Evolutionary conservation across 2,113 vertebrate species (phyloP), one percentile per base, ranked within the genome.

Genomic region (Petrocephalus microphthalmus): DNA sequence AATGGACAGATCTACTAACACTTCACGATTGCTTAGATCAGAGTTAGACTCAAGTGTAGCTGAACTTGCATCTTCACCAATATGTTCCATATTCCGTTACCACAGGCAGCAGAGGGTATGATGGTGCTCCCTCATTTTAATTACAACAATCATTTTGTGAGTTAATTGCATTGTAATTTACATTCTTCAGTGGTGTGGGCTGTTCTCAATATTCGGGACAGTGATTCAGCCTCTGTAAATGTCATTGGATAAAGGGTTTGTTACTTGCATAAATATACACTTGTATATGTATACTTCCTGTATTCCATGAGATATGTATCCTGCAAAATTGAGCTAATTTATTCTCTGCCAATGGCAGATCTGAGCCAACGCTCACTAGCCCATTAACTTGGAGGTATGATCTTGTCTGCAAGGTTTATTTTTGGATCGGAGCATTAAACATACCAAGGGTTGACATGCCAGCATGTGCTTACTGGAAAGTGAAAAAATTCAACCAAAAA

Each of bases 361-460:
- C 93, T 93, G 92, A 90, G 91, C 83, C 87, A 88, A 42, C 29
- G n/a, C 74, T 57, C 87, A 82, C 20, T 83, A 52, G 49, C 8
- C 42, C 53, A n/a, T 22, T 15, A 81, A 33, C 20, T 52, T 88
- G 51, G 22, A 81, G 87, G 22, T 56, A 20, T 88, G 45, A 10
- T 53, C 15, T 53, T 88, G 53, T 88, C 49, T 60, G 52, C 29
- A 33, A 56, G 25, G 7, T 54, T 85, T 37, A 85, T 33, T 25
- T 52, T 56, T 85, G 13, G 51, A 2, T 56, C 3, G 56, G 52
- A 85, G 84, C 25, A 7, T 56, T 56, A 37, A 56, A 53, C 84
- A 54, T 56, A 85, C 17, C 25, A 54, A 85, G 84, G 29, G 51
- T 33, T 6, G n/a, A 85, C 22, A 42, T 87, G 8, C n/a, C 19